A percentile compares a stretch with the other conserved stretches of the same genome.
Conservation (phyloP, 2,888 invertebrate species). For the Thymelicus lineola region DNA sequence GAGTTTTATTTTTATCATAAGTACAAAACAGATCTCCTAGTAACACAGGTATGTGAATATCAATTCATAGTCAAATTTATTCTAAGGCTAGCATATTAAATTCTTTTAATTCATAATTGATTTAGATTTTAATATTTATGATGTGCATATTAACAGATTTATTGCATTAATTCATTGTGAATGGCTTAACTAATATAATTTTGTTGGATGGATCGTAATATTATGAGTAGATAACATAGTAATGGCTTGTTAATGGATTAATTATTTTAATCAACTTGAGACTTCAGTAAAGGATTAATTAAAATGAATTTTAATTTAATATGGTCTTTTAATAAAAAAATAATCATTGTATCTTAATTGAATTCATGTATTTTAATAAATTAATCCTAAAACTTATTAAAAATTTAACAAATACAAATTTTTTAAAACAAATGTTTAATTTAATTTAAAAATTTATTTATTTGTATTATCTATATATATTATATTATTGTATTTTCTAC, state of each 20-base stretch:
- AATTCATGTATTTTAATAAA: too few relatives aligned
- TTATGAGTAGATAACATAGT: neutral
- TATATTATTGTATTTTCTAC: too few relatives aligned
- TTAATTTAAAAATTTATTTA: too few relatives aligned
- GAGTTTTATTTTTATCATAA: too few relatives aligned
- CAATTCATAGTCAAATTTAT: neutral
- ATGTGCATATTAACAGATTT: neutral
- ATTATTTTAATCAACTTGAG: neutral
- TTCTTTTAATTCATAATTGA: neutral
- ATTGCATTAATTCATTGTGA: neutral
- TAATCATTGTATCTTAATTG: too few relatives aligned
- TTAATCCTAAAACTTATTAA: too few relatives aligned
- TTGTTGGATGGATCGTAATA: constrained; percentile 13
- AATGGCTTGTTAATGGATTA: neutral
- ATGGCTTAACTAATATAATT: constrained; percentile 16
- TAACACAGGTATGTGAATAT: too few relatives aligned
- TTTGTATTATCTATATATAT: too few relatives aligned
- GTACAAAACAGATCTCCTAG: too few relatives aligned
- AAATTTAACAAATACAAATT: too few relatives aligned
- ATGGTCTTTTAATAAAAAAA: neutral
- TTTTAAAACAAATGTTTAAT: too few relatives aligned
- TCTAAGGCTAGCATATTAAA: neutral
- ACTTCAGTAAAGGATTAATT: neutral
- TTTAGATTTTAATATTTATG: constrained; percentile 1
- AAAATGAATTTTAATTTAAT: neutral